A percentile compares a stretch with the other conserved stretches of the same genome.
These are phyloP conservation scores for Stramonita haemastoma DNA, from an alignment of 2,888 invertebrate species.

Conservation along the genomic window DNA sequence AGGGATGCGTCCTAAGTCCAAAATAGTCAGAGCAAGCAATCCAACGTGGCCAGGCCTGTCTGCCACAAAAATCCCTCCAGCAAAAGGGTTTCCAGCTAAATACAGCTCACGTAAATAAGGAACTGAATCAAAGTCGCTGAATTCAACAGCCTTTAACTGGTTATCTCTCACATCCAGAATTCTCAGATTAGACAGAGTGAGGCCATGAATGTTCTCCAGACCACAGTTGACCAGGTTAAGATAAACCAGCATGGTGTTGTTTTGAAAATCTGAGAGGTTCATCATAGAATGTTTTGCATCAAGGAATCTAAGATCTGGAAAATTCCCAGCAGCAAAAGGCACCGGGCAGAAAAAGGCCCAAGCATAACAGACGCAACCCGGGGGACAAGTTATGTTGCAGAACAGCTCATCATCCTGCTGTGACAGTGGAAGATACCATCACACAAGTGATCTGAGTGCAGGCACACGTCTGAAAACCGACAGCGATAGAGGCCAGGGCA, in stretches of 20 bases:
- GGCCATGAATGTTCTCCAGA: background rate
- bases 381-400: slow-evolving; percentile 26
- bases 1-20: slow-evolving; percentile 35
- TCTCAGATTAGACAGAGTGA: background rate
- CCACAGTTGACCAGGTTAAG: background rate
- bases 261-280: background rate
- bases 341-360: background rate
- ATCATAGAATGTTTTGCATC: background rate
- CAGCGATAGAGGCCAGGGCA: slow-evolving; percentile 41
- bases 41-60: background rate
- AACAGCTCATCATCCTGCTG: slow-evolving; percentile 43
- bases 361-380: background rate
- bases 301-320: background rate
- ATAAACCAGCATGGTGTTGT: background rate
- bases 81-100: background rate
- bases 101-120: background rate
- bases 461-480: slow-evolving; percentile 32
- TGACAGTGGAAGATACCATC: slow-evolving; percentile 44
- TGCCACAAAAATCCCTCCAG: too few species aligned
- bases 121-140: background rate
- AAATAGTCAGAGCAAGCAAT: background rate
- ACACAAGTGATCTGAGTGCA: slow-evolving; percentile 39
- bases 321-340: background rate
- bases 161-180: slow-evolving; percentile 15
- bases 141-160: background rate